A percentile compares a stretch with the other conserved stretches of the same genome.
phyloP scores from a whole-genome alignment of 2,113 vertebrate species.

The Tychaedon coryphoeus region DNA sequence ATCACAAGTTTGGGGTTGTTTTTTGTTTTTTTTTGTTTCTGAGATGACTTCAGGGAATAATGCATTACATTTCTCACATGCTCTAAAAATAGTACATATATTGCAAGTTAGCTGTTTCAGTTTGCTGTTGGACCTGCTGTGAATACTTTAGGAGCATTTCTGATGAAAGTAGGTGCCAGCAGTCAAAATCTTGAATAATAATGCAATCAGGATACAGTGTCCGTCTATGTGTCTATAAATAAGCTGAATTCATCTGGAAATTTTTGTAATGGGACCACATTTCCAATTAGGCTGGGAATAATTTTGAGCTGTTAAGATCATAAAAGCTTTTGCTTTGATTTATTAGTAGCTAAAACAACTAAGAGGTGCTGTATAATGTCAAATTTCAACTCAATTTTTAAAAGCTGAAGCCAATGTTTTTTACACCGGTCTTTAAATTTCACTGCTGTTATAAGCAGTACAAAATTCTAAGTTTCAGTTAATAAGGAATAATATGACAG shows the following conservation, averaged over 20 bases:
- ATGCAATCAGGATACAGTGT: background rate
- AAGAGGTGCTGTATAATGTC: background rate
- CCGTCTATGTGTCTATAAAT: background rate
- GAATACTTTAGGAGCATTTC: background rate
- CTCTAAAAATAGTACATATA: background rate
- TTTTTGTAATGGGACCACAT: background rate
- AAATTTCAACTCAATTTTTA: background rate
- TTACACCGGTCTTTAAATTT: slow-evolving; percentile 6
- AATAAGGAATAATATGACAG: slow-evolving; percentile 27
- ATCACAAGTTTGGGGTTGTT: background rate
- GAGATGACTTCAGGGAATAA: background rate
- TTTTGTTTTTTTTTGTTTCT: background rate
- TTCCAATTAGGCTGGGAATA: background rate
- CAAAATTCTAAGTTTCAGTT: background rate
- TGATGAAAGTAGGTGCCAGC: background rate
- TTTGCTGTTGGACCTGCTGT: background rate
- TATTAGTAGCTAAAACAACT: background rate
- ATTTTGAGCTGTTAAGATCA: background rate
- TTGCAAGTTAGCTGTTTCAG: background rate
- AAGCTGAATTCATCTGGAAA: background rate
- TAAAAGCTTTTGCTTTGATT: background rate
- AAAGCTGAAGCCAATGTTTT: background rate
- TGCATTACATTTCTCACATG: background rate
- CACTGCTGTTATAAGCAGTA: background rate
- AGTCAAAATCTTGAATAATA: background rate